phyloP scores from a whole-genome alignment of 2,888 invertebrate species.

The Timema podura region DNA sequence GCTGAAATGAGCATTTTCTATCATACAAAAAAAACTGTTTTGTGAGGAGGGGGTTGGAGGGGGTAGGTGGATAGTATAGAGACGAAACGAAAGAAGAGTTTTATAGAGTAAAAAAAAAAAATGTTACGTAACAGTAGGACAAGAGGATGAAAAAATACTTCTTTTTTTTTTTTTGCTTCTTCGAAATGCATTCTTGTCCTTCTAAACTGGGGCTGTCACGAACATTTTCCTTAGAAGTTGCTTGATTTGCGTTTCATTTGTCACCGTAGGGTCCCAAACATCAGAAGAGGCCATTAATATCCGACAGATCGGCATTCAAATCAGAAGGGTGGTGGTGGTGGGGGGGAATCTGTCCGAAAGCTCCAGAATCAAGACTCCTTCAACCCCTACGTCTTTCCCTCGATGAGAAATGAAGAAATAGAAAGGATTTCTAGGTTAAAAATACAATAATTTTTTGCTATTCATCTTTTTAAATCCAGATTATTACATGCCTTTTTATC shows the following conservation, averaged over 20 bases:
- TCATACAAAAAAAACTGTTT: conserved; percentile 17
- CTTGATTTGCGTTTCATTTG: conserved; percentile 17
- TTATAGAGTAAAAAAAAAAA: conserved; percentile 9
- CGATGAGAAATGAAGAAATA: too few species aligned
- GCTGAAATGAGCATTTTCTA: conserved; percentile 28
- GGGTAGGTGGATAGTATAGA: not conserved
- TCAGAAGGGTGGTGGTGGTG: too few species aligned
- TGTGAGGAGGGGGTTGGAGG: not conserved
- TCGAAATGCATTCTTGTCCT: conserved; percentile 24
- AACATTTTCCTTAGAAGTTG: conserved; percentile 21
- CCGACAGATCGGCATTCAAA: not conserved
- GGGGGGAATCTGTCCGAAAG: too few species aligned
- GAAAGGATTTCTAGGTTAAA: too few species aligned
- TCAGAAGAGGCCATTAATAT: conserved; percentile 13
- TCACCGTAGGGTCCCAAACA: conserved; percentile 13
- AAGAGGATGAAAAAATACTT: not conserved
- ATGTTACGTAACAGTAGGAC: not conserved
- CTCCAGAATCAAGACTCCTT: too few species aligned
- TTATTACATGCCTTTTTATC: too few species aligned
- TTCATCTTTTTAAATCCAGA: too few species aligned
- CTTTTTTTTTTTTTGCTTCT: not conserved
- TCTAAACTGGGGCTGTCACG: conserved; percentile 24
- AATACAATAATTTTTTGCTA: too few species aligned
- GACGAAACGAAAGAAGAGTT: conserved; percentile 1
- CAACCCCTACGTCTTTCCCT: too few species aligned